Conservation (phyloP, 2,113 vertebrate genomes). For the Brachionichthys hirsutus region DNA sequence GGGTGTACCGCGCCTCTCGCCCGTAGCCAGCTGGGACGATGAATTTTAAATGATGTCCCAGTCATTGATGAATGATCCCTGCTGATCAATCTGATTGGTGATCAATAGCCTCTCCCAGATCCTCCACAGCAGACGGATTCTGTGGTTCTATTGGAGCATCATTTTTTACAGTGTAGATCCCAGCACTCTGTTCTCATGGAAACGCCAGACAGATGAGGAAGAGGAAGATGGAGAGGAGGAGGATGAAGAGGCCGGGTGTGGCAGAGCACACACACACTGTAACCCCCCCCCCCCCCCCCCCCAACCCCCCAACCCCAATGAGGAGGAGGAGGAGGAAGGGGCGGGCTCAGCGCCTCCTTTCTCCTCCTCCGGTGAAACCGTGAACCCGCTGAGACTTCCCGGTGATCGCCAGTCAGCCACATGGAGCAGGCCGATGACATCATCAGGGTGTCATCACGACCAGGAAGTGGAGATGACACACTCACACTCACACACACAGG, state of each 20-base stretch:
- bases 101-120: no score
- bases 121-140: no score
- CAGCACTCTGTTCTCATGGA: conserved; percentile 79
- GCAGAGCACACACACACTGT: conserved; percentile 46
- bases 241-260: conserved; percentile 67
- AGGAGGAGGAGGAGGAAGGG: background rate
- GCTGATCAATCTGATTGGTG: no score
- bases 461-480: conserved; percentile 7
- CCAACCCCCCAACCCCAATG: conserved; percentile 42
- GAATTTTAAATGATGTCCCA: no score
- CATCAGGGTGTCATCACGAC: conserved; percentile 52
- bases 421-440: conserved; percentile 32
- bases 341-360: conserved; percentile 27
- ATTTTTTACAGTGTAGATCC: conserved; percentile 9
- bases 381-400: conserved; percentile 47
- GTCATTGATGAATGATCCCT: no score
- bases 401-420: conserved; percentile 40
- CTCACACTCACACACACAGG: no score
- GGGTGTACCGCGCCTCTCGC: no score
- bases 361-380: conserved; percentile 55
- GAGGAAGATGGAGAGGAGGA: conserved; percentile 40
- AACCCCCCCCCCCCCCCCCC: conserved; percentile 60
- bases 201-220: conserved; percentile 67
- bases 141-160: no score
- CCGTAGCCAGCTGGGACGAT: no score